Evolutionary conservation across 1,140 invertebrate genomes (phyloP).

Genomic region (Eriocheir sinensis): DNA sequence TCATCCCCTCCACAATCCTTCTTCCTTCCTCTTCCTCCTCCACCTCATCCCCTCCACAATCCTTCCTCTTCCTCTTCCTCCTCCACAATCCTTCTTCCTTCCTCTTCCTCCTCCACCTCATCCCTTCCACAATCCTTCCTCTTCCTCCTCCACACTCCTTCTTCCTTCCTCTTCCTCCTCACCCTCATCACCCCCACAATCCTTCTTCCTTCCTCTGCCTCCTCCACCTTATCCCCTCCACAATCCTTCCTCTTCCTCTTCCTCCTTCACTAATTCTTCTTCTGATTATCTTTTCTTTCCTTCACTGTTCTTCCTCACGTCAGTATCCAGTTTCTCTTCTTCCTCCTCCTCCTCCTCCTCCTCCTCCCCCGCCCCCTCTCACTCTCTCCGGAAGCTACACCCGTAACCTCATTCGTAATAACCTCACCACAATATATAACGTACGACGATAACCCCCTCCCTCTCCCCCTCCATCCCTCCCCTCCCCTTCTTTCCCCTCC

Average conservation of each 20-base stretch:
- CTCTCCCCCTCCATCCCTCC: background rate
- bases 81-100: background rate
- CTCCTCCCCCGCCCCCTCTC: too few species aligned
- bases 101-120: background rate
- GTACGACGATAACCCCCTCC: background rate
- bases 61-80: background rate
- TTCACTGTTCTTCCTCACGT: too few species aligned
- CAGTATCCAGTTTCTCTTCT: too few species aligned
- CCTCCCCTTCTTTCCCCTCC: background rate
- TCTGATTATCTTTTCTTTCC: too few species aligned
- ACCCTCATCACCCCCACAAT: too few species aligned
- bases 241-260: too few species aligned
- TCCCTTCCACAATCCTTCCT: background rate
- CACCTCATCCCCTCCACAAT: background rate
- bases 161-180: background rate
- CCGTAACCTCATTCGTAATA: constrained; percentile 1
- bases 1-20: background rate
- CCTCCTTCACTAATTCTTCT: too few species aligned
- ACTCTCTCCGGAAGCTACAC: background rate
- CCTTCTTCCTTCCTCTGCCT: too few species aligned
- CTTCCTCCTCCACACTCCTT: background rate
- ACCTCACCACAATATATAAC: constrained; percentile 15
- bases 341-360: too few species aligned
- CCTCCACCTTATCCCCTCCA: too few species aligned
- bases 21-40: background rate